phyloP scores from a whole-genome alignment of 2,113 vertebrate species.

The Dromaius novaehollandiae region DNA sequence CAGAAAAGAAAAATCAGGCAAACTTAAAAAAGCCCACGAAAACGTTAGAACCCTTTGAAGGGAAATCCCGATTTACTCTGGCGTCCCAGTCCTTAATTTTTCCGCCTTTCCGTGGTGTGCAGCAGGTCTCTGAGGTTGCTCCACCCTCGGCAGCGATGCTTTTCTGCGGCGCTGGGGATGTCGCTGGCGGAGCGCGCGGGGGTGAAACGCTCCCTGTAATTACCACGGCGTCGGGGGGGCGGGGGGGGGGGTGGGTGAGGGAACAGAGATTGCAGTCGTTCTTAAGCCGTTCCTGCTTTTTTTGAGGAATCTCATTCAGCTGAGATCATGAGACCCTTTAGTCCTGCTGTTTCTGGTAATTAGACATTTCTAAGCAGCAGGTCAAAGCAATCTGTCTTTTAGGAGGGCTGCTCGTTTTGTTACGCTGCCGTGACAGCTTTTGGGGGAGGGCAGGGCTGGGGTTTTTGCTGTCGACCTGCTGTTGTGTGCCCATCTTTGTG shows the following conservation, averaged over 20 bases:
- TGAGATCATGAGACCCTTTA: neutral
- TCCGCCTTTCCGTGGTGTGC: neutral
- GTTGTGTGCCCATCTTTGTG: neutral
- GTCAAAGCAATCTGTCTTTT: neutral
- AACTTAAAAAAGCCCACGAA: neutral
- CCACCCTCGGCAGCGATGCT: neutral
- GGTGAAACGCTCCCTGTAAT: neutral
- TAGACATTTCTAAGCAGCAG: neutral
- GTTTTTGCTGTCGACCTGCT: neutral
- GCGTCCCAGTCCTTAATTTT: neutral
- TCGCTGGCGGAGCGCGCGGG: neutral
- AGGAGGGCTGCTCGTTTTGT: neutral
- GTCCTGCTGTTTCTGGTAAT: neutral
- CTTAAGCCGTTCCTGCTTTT: neutral
- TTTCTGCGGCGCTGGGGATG: neutral
- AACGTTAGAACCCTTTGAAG: neutral
- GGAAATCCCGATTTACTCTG: neutral
- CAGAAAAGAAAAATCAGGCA: neutral
- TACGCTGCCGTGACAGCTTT: neutral
- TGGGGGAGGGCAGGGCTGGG: accelerated
- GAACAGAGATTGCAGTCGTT: neutral
- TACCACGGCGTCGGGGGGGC: neutral
- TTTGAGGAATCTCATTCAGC: neutral
- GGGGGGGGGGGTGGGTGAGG: neutral
- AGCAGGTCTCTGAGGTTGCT: neutral